phyloP scores from a whole-genome alignment of 2,888 invertebrate species.

The Pherbina coryleti region DNA sequence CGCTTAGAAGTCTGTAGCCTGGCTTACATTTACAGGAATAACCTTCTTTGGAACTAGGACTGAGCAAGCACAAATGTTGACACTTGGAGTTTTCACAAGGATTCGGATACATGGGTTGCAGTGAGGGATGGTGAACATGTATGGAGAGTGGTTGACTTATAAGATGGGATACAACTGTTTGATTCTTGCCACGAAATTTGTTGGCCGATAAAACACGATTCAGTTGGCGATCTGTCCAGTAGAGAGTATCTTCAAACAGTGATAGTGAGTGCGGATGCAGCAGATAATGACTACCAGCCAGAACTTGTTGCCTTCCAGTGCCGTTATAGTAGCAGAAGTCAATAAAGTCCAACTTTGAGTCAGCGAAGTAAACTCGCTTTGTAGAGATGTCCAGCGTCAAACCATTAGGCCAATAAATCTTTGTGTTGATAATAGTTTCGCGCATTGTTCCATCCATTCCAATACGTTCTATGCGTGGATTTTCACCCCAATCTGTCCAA shows the following conservation, averaged over 20 bases:
- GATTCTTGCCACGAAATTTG: constrained; percentile 91
- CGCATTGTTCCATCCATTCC: constrained; percentile 96
- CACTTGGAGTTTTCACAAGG: constrained; percentile 85
- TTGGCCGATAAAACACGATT: constrained; percentile 91
- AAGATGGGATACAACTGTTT: constrained; percentile 92
- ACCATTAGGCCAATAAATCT: constrained; percentile 99
- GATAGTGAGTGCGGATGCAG: constrained; percentile 96
- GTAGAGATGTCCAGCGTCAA: constrained; percentile 95
- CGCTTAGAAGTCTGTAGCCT: constrained; percentile 79
- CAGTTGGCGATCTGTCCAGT: constrained; percentile 95
- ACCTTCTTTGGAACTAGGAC: constrained; percentile 78
- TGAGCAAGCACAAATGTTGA: constrained; percentile 91
- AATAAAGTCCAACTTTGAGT: constrained; percentile 96
- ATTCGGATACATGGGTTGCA: constrained; percentile 84
- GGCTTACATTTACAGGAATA: constrained; percentile 94
- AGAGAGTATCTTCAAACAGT: constrained; percentile 94
- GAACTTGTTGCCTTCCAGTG: constrained; percentile 86
- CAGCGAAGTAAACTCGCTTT: constrained; percentile 95
- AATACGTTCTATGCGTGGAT: constrained; percentile 94
- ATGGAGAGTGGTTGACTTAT: constrained; percentile 96
- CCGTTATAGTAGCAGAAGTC: constrained; percentile 99
- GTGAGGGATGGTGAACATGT: constrained; percentile 93
- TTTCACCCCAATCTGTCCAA: constrained; percentile 99
- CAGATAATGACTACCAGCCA: constrained; percentile 90
- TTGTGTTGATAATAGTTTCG: constrained; percentile 87